These are phyloP conservation scores for Ondatra zibethicus DNA, from an alignment of 2,113 vertebrate genomes.

Conservation along the genomic window DNA sequence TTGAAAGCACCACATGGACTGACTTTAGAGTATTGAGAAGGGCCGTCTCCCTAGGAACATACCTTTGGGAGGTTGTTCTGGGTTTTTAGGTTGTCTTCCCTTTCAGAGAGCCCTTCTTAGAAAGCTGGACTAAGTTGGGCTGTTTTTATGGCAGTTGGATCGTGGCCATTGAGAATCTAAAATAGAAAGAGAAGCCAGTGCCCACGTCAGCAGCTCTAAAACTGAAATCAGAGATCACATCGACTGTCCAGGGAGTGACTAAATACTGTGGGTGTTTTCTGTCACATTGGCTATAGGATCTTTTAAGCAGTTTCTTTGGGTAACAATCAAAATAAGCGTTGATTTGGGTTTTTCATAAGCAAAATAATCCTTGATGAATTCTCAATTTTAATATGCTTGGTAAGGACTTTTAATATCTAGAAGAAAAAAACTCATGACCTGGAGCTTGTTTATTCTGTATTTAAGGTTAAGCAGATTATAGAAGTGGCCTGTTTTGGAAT, in stretches of 20 bases:
- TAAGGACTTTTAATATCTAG: conserved; percentile 15
- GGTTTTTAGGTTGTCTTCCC: not conserved
- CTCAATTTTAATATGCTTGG: conserved; percentile 37
- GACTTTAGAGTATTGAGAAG: not conserved
- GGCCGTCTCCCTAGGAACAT: conserved; percentile 23
- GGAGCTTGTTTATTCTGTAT: not conserved
- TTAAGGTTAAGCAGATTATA: not conserved
- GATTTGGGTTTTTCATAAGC: not conserved
- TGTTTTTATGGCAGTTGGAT: conserved; percentile 16
- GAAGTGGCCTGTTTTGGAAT: not conserved
- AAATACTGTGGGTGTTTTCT: not conserved
- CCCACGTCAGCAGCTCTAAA: not conserved
- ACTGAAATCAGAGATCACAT: not conserved
- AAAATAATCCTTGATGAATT: not conserved
- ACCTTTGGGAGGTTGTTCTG: not conserved
- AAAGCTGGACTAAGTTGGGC: not conserved
- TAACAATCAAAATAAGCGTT: conserved; percentile 36
- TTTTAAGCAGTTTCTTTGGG: conserved; percentile 19
- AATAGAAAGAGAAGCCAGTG: not conserved
- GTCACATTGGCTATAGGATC: not conserved
- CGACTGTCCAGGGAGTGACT: not conserved
- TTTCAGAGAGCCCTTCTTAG: conserved; percentile 5
- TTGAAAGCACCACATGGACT: not conserved
- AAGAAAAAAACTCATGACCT: not conserved
- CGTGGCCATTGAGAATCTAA: not conserved